These are phyloP conservation scores for Eptesicus fuscus DNA, from an alignment of 2,113 vertebrate genomes.

Conservation along the genomic window DNA sequence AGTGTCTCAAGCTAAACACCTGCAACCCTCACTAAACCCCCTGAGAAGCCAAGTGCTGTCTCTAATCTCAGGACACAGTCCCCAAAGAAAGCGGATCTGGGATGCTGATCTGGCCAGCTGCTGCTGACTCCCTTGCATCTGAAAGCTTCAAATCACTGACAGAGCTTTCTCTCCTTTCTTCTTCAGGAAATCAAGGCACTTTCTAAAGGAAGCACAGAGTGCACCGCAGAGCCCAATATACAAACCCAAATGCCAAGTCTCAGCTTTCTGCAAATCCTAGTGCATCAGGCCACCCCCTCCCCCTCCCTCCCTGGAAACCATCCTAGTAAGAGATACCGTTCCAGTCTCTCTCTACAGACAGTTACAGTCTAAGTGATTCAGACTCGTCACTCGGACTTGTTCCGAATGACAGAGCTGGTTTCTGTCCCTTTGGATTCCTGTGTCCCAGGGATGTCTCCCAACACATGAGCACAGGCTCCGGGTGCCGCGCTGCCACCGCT, in stretches of 20 bases:
- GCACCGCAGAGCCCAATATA: not conserved
- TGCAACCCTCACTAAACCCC: constrained; percentile 1
- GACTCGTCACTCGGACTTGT: not conserved
- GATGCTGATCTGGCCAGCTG: not conserved
- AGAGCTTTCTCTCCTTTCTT: not conserved
- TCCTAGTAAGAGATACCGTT: not conserved
- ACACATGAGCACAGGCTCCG: not conserved
- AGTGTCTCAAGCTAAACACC: constrained; percentile 19
- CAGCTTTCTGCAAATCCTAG: not conserved
- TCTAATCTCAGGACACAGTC: constrained; percentile 39
- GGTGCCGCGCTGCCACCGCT: not conserved
- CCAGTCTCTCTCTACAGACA: not conserved
- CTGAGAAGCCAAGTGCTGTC: not conserved
- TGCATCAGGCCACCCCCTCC: accelerated
- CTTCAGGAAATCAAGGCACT: not conserved
- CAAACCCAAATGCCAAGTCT: not conserved
- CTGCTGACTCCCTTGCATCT: not conserved
- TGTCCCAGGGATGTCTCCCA: not conserved
- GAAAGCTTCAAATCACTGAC: constrained; percentile 1
- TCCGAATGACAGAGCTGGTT: not conserved
- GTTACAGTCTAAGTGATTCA: not conserved
- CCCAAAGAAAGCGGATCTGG: constrained; percentile 1
- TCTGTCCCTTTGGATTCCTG: not conserved
- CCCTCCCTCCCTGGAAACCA: not conserved
- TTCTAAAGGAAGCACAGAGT: not conserved